phyloP scores from a whole-genome alignment of 2,888 invertebrate genomes.

The Polydrusus tereticollis region DNA sequence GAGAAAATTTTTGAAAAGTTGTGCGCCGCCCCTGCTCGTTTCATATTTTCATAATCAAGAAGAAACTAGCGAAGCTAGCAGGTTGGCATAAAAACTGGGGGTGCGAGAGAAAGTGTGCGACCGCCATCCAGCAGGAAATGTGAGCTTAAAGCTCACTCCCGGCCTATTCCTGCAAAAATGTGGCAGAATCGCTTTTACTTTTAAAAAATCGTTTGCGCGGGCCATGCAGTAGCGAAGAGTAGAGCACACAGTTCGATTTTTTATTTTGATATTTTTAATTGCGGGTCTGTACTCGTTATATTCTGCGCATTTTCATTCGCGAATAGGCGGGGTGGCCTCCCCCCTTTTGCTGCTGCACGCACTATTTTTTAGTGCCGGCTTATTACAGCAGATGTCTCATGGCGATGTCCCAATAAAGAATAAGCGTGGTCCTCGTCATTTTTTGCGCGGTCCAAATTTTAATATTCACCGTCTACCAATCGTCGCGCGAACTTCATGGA shows the following conservation, averaged over 20 bases:
- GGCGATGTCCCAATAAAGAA: conserved; percentile 70
- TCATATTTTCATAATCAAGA: conserved; percentile 49
- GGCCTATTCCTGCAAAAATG: conserved; percentile 41
- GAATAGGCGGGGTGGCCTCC: conserved; percentile 65
- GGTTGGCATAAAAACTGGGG: conserved; percentile 43
- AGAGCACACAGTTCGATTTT: conserved; percentile 61
- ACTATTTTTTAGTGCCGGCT: conserved; percentile 76
- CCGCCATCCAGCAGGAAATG: conserved; percentile 27
- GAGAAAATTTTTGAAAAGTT: background rate
- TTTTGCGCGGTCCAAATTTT: conserved; percentile 69
- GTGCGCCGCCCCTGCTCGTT: conserved; percentile 36
- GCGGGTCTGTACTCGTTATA: conserved; percentile 72
- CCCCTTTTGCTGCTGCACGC: conserved; percentile 64
- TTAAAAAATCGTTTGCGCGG: conserved; percentile 48
- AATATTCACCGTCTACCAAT: conserved; percentile 61
- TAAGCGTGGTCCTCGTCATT: conserved; percentile 64
- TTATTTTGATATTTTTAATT: conserved; percentile 72
- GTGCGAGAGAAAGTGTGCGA: conserved; percentile 40
- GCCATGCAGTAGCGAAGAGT: conserved; percentile 51
- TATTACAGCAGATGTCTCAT: conserved; percentile 77
- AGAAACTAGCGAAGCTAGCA: conserved; percentile 45
- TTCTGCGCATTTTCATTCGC: conserved; percentile 73
- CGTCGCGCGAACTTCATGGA: conserved; percentile 59
- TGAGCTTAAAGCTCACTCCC: conserved; percentile 23
- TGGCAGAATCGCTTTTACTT: conserved; percentile 46